Base-by-base conservation (phyloP, 2,797 vertebrate genomes). In the Nannoperca australis region DNA sequence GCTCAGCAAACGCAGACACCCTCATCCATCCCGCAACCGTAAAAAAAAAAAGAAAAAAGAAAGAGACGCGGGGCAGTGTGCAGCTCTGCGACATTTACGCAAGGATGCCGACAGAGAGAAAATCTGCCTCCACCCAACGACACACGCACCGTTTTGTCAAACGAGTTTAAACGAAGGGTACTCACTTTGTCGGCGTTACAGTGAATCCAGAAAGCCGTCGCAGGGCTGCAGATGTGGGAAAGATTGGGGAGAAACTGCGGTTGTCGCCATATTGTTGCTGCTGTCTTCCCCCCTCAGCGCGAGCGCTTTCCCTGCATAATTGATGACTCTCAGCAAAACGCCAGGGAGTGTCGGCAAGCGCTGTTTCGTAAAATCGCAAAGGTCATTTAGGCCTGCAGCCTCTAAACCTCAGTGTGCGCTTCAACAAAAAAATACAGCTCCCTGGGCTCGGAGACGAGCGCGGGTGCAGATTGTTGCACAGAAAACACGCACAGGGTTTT, bases 251-350 rank as follows among this genome's bases (percentile, higher is more conserved):
- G 97, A 96, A 97, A 98, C 96, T 97, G 97, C 97, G 96, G 96
- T 95, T 96, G 96, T 97, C 98, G 97, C 98, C 98, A 98, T 99
- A 97, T 98, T 98, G 97, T 93, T 96, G 97, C 96, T 91, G 95
- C 95, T 95, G 89, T 95, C 96, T 94, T 91, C 95, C 94, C 94
- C 94, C 93, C 92, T 94, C 93, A 94, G 92, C 64, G 89, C 93
- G 95, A 89, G 93, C 94, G 81, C 89, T 79, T 94, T 67, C 90
- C 95, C 96, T 96, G 96, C 96, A 96, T 97, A 96, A 96, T 95
- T 96, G 96, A 97, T 96, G 94, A 95, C 96, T 95, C 95, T 91
- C 94, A 89, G 93, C 94, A 88, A 93, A 94, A 94, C 89, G 93
- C 86, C 83, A 95, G 94, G 94, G 95, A 95, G 94, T 94, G 94